Base-by-base conservation (phyloP, 2,888 invertebrate genomes). In the Ormia ochracea region DNA sequence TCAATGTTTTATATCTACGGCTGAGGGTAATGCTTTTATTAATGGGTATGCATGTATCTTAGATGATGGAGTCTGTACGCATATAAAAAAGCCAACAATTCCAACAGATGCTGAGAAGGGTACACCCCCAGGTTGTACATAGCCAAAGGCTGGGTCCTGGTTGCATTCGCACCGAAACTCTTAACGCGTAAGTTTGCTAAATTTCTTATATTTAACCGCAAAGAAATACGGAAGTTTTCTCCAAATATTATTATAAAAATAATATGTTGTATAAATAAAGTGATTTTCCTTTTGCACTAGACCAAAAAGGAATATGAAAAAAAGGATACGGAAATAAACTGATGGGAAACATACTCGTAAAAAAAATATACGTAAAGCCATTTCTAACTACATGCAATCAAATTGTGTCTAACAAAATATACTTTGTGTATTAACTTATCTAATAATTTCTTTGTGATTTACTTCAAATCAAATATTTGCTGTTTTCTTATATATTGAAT, bases 101-200 rank as follows among this genome's bases (percentile, higher is more conserved):
- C 74, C 70, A 87, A 85, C 89, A 87, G 89, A 86, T 87, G 87
- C 88, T 88, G 86, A 85, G 87, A 86, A 87, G 87, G 85, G 86
- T 87, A 88, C 88, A 88, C 89, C 89, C 88, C 88, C 89, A 88
- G 90, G 90, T 88, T 87, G 87, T 88, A 85, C 86, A 90, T 90
- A 87, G 89, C 89, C 89, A 87, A 89, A 85, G 90, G 89, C 89
- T 89, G 87, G 88, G 88, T 86, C 87, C 88, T 87, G 86, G 86
- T 86, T 87, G 88, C 88, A 88, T 87, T 89, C 87, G 89, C 85
- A 87, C 85, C 86, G 85, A 86, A 88, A 86, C 88, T 85, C 87
- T 87, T 86, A 85, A 85, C 86, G 87, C 85, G 88, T 87, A 88
- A 88, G 89, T 88, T 89, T 88, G 86, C 81, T 84, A 85, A 86